Base-by-base conservation (phyloP, 2,888 invertebrate genomes). In the Tenthredo distinguenda region DNA sequence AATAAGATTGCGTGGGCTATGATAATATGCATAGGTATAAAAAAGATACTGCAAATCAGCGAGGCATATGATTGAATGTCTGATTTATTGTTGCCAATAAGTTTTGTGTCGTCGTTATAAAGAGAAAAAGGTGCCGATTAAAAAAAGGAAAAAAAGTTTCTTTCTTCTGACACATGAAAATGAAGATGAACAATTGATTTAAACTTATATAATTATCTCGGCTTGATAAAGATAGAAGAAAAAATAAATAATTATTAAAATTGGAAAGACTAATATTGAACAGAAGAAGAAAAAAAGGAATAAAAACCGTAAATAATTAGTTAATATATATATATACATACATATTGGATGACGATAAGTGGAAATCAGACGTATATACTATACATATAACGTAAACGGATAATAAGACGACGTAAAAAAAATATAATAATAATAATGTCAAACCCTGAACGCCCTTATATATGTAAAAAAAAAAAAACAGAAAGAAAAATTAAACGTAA, bases 1-100 rank as follows among this genome's bases (percentile, higher is more conserved):
- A 81, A 84, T 62, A 86, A 87, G 82, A 86, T 86, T 86, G 81
- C 87, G 85, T 86, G 86, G 85, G 86, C 76, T 79, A 85, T 84
- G 81, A 81, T 26, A 26, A 83, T 79, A 83, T 83, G 15, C 18
- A n/a, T n/a, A 31, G 68, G 37, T 58, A 65, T 31, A 65, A 47
- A 37, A 37, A 5, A 47, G 37, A 55, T 58, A 55, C 55, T 55
- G 47, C 18, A 18, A 37, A 37, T 18, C 34, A 9, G 71, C 37
- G 31, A 72, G 71, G 71, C 34, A 72, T 62, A 12, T 7, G 21
- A 26, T 31, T 50, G 68, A 68, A 34, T 83, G 83, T 71, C 68
- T 71, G 68, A 68, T 83, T 83, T 83, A 68, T 50, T 71, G 83
- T 83, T 83, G 68, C 83, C 83, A 83, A 71, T 83, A 83, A 50